Base-by-base conservation (phyloP, 2,797 vertebrate genomes). In the Picus viridis region DNA sequence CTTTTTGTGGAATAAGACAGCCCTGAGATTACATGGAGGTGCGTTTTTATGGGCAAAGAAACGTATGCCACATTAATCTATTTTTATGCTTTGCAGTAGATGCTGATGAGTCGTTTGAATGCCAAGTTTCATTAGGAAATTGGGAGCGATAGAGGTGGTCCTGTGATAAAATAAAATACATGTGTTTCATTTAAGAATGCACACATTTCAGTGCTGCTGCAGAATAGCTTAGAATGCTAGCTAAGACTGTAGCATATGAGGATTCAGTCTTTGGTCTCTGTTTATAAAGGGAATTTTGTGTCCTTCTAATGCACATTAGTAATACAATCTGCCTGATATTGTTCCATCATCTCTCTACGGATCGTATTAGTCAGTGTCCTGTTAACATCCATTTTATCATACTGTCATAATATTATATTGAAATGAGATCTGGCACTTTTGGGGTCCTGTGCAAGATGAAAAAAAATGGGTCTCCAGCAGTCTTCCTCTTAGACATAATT, bases 401-500 rank as follows among this genome's bases (percentile, higher is more conserved):
- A 94, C 83, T 92, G 64, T 95, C 95, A 94, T 94, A 88, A 94
- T 96, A 96, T 90, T 88, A 82, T 95, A 96, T 43, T 95, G 86
- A 97, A 97, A 97, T 97, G 94, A 97, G 93, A 96, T 96, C 95
- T 97, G 91, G 93, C 89, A 92, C 95, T 96, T 96, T 96, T 95
- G 89, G 96, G 93, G 92, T 96, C 93, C 93, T 95, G 34, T 83
- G 71, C 36, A 97, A 97, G 93, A 96, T 96, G 92, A 89, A 95
- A 95, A 95, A 95, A 96, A 95, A 91, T 83, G 92, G 83, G 77
- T 96, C 92, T 91, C 95, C 94, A 96, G 93, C 95, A 97, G 95
- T 96, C 94, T 97, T 97, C 93, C 96, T 97, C 96, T 98, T 96
- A 96, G 92, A 97, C 78, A 96, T 97, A 97, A 97, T 96, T 97